Conservation (phyloP, 2,113 vertebrate genomes). For the Mobula birostris region DNA sequence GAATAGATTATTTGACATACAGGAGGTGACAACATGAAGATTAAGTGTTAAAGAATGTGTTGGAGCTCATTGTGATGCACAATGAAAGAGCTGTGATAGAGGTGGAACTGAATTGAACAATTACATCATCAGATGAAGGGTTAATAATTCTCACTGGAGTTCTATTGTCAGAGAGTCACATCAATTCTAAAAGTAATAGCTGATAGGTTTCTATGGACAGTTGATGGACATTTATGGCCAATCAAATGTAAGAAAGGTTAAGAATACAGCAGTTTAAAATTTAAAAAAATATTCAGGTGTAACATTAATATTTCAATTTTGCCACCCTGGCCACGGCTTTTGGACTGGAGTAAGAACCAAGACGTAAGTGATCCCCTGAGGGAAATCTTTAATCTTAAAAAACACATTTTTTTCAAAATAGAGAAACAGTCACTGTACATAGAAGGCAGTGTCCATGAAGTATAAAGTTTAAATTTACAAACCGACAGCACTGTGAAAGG, state of each 20-base stretch:
- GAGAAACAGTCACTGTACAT: not conserved
- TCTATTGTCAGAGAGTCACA: not conserved
- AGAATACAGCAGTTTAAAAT: not conserved
- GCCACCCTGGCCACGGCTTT: not conserved
- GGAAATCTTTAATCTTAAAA: not conserved
- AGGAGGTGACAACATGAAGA: not conserved
- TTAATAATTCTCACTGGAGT: not conserved
- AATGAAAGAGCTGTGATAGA: not conserved
- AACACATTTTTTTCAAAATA: not conserved
- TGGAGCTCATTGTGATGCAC: not conserved
- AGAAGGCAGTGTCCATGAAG: not conserved
- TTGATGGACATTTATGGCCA: not conserved
- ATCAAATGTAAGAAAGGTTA: not conserved
- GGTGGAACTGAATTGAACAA: not conserved
- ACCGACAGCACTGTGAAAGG: not conserved
- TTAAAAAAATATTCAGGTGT: not conserved
- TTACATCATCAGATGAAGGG: not conserved
- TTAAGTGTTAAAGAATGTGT: not conserved
- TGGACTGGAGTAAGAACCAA: not conserved
- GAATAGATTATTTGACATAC: not conserved
- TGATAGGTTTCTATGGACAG: not conserved
- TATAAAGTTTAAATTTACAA: not conserved
- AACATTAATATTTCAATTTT: not conserved
- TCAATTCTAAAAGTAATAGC: not conserved
- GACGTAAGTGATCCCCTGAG: not conserved